Conservation (phyloP, 2,797 vertebrate species). For the Anas bernieri region DNA sequence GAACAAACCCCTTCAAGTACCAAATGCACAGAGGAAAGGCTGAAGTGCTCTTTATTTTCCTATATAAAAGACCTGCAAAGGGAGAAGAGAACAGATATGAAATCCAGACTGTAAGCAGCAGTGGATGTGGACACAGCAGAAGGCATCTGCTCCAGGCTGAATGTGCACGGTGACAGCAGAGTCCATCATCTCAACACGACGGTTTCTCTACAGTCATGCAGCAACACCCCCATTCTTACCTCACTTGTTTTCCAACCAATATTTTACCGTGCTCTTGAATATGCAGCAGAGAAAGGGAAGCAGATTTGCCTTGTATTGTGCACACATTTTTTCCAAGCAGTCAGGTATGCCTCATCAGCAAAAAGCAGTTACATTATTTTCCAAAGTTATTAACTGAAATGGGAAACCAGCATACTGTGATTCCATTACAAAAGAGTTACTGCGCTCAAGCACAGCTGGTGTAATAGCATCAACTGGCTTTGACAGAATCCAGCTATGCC, state of each 20-base stretch:
- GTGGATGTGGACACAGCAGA: background rate
- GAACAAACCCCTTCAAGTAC: background rate
- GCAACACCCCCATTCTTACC: background rate
- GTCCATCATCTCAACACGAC: accelerated
- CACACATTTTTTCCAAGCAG: conserved; percentile 17
- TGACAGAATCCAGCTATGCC: background rate
- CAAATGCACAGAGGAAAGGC: background rate
- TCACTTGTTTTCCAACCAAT: background rate
- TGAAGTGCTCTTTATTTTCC: background rate
- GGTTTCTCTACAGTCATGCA: background rate
- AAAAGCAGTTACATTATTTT: conserved; percentile 61
- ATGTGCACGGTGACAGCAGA: background rate
- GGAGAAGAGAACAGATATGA: background rate
- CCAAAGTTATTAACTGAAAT: conserved; percentile 65
- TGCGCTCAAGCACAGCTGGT: conserved; percentile 3
- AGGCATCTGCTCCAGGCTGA: background rate
- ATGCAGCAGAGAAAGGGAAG: conserved; percentile 39
- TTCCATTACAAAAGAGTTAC: conserved; percentile 66
- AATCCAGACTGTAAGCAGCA: background rate
- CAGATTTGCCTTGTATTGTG: background rate
- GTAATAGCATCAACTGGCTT: background rate
- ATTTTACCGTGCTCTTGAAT: conserved; percentile 46
- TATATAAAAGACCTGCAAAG: background rate
- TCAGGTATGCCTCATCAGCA: conserved; percentile 62
- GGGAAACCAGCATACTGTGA: conserved; percentile 31